These are phyloP conservation scores for Eudemis profundana DNA, from an alignment of 2,888 invertebrate genomes.

Conservation along the genomic window DNA sequence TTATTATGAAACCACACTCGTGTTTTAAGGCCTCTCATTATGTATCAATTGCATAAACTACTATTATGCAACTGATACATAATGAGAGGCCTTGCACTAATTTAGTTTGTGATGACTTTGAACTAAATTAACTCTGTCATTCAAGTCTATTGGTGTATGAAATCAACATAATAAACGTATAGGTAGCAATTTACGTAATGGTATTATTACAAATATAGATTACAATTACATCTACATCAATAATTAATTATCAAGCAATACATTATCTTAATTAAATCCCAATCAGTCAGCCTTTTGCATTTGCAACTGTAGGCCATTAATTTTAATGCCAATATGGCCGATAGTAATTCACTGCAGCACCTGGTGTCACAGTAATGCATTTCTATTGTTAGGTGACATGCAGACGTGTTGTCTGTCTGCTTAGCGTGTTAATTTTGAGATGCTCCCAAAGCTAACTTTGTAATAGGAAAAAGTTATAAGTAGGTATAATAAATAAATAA, in stretches of 20 bases:
- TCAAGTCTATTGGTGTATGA: neutral
- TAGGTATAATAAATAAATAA: no score
- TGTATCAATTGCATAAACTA: no score
- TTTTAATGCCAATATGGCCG: constrained; percentile 49
- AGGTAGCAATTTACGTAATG: neutral
- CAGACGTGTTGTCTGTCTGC: constrained; percentile 23
- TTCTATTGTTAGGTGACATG: constrained; percentile 31
- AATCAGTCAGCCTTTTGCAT: constrained; percentile 43
- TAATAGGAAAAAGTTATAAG: neutral
- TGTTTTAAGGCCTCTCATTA: no score
- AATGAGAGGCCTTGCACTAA: no score
- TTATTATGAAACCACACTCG: no score
- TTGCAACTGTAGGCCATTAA: constrained; percentile 48
- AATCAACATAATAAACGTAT: neutral
- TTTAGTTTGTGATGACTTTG: no score
- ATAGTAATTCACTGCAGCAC: constrained; percentile 51
- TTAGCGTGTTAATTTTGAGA: constrained; percentile 25
- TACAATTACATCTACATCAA: constrained; percentile 18
- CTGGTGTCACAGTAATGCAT: constrained; percentile 47
- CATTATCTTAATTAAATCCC: constrained; percentile 40
- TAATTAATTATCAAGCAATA: constrained; percentile 35
- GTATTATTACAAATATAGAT: neutral
- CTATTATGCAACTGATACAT: no score
- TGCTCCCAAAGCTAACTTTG: constrained; percentile 3
- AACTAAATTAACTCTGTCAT: neutral